phyloP scores from a whole-genome alignment of 2,797 vertebrate species.

The Gymnothorax javanicus region DNA sequence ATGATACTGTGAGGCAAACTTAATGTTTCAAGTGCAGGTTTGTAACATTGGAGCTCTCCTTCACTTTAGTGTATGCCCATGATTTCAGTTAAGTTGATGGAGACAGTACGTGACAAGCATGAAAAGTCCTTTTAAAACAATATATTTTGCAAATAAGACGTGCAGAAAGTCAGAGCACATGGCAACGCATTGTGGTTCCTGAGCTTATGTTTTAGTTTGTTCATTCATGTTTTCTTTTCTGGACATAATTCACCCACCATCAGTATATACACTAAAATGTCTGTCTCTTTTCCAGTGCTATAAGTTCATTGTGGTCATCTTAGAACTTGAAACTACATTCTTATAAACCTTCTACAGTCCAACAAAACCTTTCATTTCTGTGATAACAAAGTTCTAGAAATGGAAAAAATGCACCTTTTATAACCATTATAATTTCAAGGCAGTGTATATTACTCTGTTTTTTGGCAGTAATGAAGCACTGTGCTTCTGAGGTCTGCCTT shows the following conservation, averaged over 20 bases:
- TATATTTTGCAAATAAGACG: not conserved
- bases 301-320: not conserved
- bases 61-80: not conserved
- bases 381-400: not conserved
- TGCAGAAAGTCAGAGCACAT: not conserved
- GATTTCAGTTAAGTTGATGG: not conserved
- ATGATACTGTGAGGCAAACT: not conserved
- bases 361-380: not conserved
- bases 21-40: not conserved
- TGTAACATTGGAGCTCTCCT: not conserved
- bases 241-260: not conserved
- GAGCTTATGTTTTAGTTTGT: not conserved
- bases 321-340: constrained; percentile 1
- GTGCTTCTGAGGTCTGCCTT: not conserved
- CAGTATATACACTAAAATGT: not conserved
- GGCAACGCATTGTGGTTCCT: not conserved
- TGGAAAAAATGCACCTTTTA: not conserved
- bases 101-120: not conserved
- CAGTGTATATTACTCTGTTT: not conserved
- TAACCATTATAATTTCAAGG: not conserved
- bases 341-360: not conserved
- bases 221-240: not conserved
- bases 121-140: not conserved
- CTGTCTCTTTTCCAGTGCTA: not conserved
- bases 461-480: not conserved